These are phyloP conservation scores for Thelaira solivaga DNA, from an alignment of 2,888 invertebrate genomes.

Conservation along the genomic window DNA sequence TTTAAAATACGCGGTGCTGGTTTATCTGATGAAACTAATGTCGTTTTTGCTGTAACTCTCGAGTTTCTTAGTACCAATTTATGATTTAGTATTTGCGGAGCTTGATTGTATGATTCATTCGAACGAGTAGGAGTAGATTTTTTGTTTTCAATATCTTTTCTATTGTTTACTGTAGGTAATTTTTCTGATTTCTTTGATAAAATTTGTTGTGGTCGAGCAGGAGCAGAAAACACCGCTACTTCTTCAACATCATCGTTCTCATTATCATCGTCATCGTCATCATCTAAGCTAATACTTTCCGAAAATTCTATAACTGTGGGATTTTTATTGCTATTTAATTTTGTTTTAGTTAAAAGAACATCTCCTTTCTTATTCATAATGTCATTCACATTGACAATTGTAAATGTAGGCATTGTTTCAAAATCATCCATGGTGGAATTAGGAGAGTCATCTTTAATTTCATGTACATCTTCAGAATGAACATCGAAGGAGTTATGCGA, in stretches of 20 bases:
- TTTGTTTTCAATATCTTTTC: constrained; percentile 53
- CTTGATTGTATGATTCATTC: constrained; percentile 38
- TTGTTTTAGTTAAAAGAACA: constrained; percentile 68
- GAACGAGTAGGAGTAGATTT: constrained; percentile 42
- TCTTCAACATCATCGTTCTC: not conserved
- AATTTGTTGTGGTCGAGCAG: not conserved
- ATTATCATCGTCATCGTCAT: constrained; percentile 52
- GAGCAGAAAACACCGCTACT: not conserved
- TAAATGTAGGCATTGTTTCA: constrained; percentile 76
- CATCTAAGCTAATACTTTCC: constrained; percentile 55
- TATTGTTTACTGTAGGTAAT: constrained; percentile 21
- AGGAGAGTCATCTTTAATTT: constrained; percentile 55
- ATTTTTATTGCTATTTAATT: constrained; percentile 22
- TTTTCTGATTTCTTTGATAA: constrained; percentile 53
- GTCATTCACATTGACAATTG: constrained; percentile 76
- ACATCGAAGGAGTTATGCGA: not conserved
- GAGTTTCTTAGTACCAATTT: constrained; percentile 46
- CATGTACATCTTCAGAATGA: constrained; percentile 8
- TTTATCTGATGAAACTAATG: constrained; percentile 62
- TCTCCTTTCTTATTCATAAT: constrained; percentile 76
- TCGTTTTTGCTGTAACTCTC: constrained; percentile 33
- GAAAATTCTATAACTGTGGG: constrained; percentile 42
- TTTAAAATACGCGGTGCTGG: constrained; percentile 75
- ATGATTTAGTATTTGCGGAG: constrained; percentile 59
- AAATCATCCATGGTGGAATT: constrained; percentile 70